Evolutionary conservation across 2,113 vertebrate genomes (phyloP).

Genomic region (Cyphotilapia sp.): DNA sequence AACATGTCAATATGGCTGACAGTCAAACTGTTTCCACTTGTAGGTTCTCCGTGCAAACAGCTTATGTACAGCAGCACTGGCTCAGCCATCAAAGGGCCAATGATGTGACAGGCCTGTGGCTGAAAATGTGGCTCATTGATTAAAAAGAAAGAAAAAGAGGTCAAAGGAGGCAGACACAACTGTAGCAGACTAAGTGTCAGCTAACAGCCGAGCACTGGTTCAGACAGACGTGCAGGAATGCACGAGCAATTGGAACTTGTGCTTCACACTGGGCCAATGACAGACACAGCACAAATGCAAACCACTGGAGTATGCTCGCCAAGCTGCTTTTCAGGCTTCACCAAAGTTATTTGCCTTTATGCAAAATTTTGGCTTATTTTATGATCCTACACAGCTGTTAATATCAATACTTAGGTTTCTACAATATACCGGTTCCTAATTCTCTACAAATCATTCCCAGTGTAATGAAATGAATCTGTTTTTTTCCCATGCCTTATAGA

Average conservation of each 20-base stretch:
- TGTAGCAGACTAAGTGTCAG: neutral
- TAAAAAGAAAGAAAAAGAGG: neutral
- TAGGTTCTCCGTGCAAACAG: neutral
- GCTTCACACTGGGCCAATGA: neutral
- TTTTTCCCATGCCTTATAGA: neutral
- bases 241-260: neutral
- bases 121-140: neutral
- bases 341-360: neutral
- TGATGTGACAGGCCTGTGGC: neutral
- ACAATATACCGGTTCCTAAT: no score
- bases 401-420: neutral
- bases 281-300: neutral
- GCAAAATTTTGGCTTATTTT: neutral
- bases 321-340: neutral
- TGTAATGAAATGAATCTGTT: neutral
- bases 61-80: neutral
- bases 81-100: neutral
- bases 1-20: neutral
- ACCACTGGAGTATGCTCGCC: neutral
- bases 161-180: neutral
- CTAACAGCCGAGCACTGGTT: neutral
- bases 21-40: neutral
- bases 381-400: neutral
- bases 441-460: neutral
- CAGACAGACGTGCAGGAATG: neutral